Conservation (phyloP, 2,797 vertebrate species). For the Limnodromus scolopaceus region DNA sequence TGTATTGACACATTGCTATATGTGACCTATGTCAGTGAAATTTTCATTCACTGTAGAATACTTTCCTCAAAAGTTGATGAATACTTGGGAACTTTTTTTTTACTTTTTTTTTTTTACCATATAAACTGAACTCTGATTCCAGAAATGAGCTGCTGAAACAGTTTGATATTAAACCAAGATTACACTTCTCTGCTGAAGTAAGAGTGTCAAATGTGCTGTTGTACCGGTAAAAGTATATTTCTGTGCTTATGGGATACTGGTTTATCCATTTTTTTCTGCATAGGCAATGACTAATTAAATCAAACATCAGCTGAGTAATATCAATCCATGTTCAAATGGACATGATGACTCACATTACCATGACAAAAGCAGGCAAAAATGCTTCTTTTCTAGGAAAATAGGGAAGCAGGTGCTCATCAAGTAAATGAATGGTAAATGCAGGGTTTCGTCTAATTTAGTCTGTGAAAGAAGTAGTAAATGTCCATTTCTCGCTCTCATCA, state of each 20-base stretch:
- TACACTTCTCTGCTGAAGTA: not conserved
- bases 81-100: not conserved
- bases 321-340: not conserved
- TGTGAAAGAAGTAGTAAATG: not conserved
- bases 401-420: not conserved
- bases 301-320: not conserved
- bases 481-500: not conserved
- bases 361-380: not conserved
- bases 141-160: not conserved
- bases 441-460: not conserved
- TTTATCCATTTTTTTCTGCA: not conserved
- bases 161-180: not conserved
- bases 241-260: not conserved
- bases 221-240: not conserved
- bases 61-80: not conserved
- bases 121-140: not conserved
- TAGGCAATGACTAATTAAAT: not conserved
- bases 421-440: not conserved
- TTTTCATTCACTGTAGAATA: not conserved
- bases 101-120: not conserved
- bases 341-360: not conserved
- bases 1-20: not conserved
- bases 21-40: not conserved
- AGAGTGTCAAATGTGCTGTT: not conserved
- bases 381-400: not conserved